These are phyloP conservation scores for Dolichopus griseipennis DNA, from an alignment of 2,888 invertebrate genomes.

Conservation along the genomic window DNA sequence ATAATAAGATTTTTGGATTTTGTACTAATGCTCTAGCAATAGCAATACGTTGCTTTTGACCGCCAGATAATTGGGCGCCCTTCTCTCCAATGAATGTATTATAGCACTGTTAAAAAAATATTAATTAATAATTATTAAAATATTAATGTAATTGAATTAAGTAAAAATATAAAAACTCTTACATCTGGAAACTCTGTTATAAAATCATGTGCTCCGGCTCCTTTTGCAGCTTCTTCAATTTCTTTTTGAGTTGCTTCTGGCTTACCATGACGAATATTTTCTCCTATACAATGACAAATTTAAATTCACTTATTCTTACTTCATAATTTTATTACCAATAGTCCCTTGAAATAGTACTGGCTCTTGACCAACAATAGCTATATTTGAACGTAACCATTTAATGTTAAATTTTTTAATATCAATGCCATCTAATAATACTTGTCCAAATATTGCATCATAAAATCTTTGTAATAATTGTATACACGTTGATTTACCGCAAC, in stretches of 20 bases:
- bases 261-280: conserved; percentile 63
- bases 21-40: conserved; percentile 72
- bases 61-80: conserved; percentile 70
- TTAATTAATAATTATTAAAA: conserved; percentile 16
- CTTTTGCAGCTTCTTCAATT: conserved; percentile 57
- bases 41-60: conserved; percentile 74
- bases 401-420: conserved; percentile 62
- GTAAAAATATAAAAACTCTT: conserved; percentile 22
- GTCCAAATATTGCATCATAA: conserved; percentile 55
- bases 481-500: conserved; percentile 76
- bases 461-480: conserved; percentile 58
- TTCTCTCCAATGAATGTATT: conserved; percentile 69
- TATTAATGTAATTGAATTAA: background rate
- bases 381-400: conserved; percentile 60
- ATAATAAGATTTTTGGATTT: conserved; percentile 60
- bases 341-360: conserved; percentile 74
- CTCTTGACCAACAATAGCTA: conserved; percentile 80
- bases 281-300: conserved; percentile 28
- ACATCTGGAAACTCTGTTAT: conserved; percentile 62
- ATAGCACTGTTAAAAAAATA: conserved; percentile 49
- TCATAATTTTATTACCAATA: conserved; percentile 42
- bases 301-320: background rate
- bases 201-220: conserved; percentile 67
- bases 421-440: conserved; percentile 50
- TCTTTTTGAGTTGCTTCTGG: conserved; percentile 57